Base-by-base conservation (phyloP, 1,140 invertebrate species). In the Lycorma delicatula region DNA sequence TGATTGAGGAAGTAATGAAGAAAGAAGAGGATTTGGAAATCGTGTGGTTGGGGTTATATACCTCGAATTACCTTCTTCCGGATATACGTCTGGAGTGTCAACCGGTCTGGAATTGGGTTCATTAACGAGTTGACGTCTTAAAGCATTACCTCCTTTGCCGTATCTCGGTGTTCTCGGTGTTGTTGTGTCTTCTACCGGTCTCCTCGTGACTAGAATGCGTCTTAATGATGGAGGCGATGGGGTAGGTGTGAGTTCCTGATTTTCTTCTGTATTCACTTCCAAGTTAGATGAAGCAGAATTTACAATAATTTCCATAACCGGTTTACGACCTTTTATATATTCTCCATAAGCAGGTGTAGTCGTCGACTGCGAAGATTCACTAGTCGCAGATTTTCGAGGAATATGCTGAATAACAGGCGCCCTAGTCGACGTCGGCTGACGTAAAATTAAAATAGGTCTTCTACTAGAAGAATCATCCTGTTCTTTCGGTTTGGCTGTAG, bases 51-150 rank as follows among this genome's bases (percentile, higher is more conserved):
- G 38, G 67, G 69, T 60, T 75, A 70, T 72, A 71, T 56, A 73
- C 66, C 46, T 72, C 64, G 60, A 56, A 13, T 67, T 61, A 12
- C 59, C 60, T 5, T 67, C 61, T 28, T 64, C 69, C 0, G 70
- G 41, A 34, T 77, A 75, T 0, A 73, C 72, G 0, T 64, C 61
- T 11, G 38, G 38, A 16, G 46, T 52, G 48, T 64, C 63, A 13
- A 51, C 49, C 20, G 61, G 27, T 7, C 56, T 20, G 38, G 51
- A 38, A 12, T 54, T 38, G 9, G 70, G 70, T 7, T 72, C 72
- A 0, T 74, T 72, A 20, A 69, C 63, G 5, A 86, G 69, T 60
- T 86, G 81, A 25, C 84, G 71, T 56, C 81, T 68, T 12, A 81
- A 62, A 1, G 68, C 68, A 58, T 82, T 82, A 2, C 75, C 75